phyloP scores from a whole-genome alignment of 2,113 vertebrate species.

The Lamprologus tigripictilis region DNA sequence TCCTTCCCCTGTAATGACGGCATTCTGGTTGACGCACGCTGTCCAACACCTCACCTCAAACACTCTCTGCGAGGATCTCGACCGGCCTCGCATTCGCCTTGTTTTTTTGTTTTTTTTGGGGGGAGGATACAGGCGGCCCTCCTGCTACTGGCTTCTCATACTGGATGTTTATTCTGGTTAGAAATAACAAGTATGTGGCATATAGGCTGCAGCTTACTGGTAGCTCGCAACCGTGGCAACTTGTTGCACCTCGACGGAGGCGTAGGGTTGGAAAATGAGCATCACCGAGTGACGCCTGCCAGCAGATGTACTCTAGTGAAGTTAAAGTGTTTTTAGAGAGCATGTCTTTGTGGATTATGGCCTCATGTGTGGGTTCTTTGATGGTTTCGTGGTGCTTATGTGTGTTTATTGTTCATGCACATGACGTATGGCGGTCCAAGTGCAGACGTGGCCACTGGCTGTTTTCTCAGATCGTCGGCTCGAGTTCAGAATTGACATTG shows the following conservation, averaged over 20 bases:
- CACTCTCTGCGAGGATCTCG: neutral
- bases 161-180: constrained; percentile 30
- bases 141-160: neutral
- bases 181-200: constrained; percentile 8
- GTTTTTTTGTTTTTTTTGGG: neutral
- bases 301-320: constrained; percentile 35
- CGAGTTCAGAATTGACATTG: constrained; percentile 46
- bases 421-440: constrained; percentile 12
- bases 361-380: constrained; percentile 17
- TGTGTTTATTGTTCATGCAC: constrained; percentile 19
- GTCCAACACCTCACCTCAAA: constrained; percentile 61
- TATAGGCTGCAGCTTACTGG: constrained; percentile 1
- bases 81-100: neutral
- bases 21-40: constrained; percentile 48
- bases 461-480: constrained; percentile 17
- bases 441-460: constrained; percentile 60
- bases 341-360: neutral
- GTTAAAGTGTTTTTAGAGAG: constrained; percentile 1
- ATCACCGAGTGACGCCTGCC: neutral
- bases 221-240: constrained; percentile 14
- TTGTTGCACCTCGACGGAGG: constrained; percentile 36
- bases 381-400: constrained; percentile 11
- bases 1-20: constrained; percentile 64
- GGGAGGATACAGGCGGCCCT: neutral
- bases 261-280: constrained; percentile 25